Evolutionary conservation across 2,797 vertebrate species (phyloP).

Genomic region (Chiloscyllium punctatum): DNA sequence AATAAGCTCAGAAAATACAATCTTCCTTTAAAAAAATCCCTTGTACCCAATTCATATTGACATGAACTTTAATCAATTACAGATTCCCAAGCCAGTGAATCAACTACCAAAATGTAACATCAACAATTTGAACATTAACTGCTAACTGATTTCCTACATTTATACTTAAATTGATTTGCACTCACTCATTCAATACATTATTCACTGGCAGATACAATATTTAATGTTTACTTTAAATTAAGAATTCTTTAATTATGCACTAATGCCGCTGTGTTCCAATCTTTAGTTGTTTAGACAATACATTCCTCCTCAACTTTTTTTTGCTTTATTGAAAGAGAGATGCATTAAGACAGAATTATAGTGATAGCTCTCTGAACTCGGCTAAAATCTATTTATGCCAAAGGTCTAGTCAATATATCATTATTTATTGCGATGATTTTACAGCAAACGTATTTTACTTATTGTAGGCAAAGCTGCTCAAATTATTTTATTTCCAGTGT

Average conservation of each 20-base stretch:
- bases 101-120: background rate
- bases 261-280: background rate
- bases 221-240: background rate
- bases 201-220: background rate
- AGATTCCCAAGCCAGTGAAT: background rate
- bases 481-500: background rate
- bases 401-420: background rate
- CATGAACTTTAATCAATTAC: background rate
- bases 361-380: background rate
- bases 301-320: constrained; percentile 32
- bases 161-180: background rate
- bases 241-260: background rate
- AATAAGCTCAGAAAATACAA: background rate
- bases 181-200: background rate
- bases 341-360: background rate
- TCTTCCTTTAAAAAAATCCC: background rate
- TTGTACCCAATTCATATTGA: background rate
- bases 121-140: background rate
- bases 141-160: background rate
- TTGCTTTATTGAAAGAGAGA: constrained; percentile 38
- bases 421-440: too few species aligned
- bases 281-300: constrained; percentile 11
- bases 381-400: background rate
- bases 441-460: too few species aligned
- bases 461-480: background rate